Evolutionary conservation across 2,888 invertebrate species (phyloP), one percentile per base, ranked within the genome.

Genomic region (Philonicus albiceps): DNA sequence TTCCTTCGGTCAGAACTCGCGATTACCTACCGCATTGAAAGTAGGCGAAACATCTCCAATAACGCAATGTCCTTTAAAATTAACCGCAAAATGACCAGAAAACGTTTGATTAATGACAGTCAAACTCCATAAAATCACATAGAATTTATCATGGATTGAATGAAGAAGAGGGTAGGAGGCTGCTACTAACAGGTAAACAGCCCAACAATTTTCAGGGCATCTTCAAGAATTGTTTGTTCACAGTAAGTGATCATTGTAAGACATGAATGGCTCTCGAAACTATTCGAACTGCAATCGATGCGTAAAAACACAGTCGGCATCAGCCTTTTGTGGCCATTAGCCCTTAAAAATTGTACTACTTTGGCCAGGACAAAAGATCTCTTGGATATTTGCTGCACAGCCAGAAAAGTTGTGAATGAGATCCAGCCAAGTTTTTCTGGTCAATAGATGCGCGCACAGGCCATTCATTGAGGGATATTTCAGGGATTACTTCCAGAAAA

Each of bases 391-490:
- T n/a, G 16, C 11, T 31, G 22, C 31, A 22, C 55, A 16, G 13
- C 7, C 2, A 31, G 34, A 30, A 34, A 74, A 74, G 37, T 34
- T 37, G 37, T 31, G 37, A 74, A 74, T 34, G 74, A 74, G 37
- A 74, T n/a, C 74, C 37, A 87, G 75, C 86, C 78, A 84, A 84
- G 86, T 83, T 84, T 87, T 86, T 86, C 72, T 86, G 76, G 75
- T 75, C 78, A 83, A 78, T 86, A 34, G 76, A 72, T 22, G 72
- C 87, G 86, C 78, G 87, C 76, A 53, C 86, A 87, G 37, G 4
- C 6, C 22, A 86, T 87, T 87, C 87, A 87, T 87, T 87, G 86
- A 87, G 84, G 40, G 86, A 84, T 72, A 40, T 84, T n/a, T 84
- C 40, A 53, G 37, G 37, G n/a, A 16, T 8, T 34, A 16, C 73